These are phyloP conservation scores for Prunella himalayana DNA, from an alignment of 2,113 vertebrate genomes.

Conservation along the genomic window DNA sequence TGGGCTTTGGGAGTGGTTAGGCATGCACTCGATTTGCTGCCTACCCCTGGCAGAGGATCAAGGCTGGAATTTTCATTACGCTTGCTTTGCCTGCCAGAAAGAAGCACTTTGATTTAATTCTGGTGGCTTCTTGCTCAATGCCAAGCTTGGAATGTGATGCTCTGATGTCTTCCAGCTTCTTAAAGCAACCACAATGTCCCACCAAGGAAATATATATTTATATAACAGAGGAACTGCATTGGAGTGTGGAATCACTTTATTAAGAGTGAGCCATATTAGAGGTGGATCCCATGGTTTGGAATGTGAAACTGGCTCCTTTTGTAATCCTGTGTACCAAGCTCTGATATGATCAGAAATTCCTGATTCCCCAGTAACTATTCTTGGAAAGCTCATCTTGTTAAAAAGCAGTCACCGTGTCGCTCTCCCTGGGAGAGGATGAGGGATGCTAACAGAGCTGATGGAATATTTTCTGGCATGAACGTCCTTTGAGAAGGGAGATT, in stretches of 20 bases:
- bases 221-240: neutral
- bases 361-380: neutral
- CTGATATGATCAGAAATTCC: neutral
- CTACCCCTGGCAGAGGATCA: slow-evolving; percentile 36
- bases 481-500: neutral
- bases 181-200: slow-evolving; percentile 39
- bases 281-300: neutral
- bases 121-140: slow-evolving; percentile 54
- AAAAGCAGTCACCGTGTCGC: neutral
- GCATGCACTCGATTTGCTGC: slow-evolving; percentile 45
- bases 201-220: slow-evolving; percentile 24
- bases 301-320: neutral
- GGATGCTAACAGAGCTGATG: neutral
- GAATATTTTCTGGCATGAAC: neutral
- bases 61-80: slow-evolving; percentile 60
- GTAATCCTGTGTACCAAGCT: neutral
- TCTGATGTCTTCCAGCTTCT: slow-evolving; percentile 55
- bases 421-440: neutral
- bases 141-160: slow-evolving; percentile 49
- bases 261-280: neutral
- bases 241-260: neutral
- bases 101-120: slow-evolving; percentile 58
- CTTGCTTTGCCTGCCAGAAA: slow-evolving; percentile 44
- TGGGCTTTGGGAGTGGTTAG: slow-evolving; percentile 31
- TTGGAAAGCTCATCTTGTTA: slow-evolving; percentile 5